phyloP scores from a whole-genome alignment of 2,797 vertebrate genomes.

The Malacoctenus gilli region DNA sequence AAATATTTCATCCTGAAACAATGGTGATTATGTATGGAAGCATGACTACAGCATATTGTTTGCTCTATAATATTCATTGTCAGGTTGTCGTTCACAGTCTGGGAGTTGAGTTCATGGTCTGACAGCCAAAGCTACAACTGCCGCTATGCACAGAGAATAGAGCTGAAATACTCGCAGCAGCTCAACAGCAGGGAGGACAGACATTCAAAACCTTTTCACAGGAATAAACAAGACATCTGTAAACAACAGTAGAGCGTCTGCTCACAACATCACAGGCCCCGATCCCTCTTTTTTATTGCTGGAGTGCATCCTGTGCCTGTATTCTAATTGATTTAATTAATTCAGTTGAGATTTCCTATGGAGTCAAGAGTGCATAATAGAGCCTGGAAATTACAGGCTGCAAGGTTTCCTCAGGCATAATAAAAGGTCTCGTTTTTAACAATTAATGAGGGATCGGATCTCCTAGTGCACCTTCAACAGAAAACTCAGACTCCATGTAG shows the following conservation, averaged over 20 bases:
- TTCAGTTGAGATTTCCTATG: conserved; percentile 64
- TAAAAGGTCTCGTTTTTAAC: conserved; percentile 64
- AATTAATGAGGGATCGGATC: conserved; percentile 63
- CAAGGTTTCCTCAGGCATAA: conserved; percentile 46
- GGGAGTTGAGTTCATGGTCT: conserved; percentile 13
- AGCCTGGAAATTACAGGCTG: conserved; percentile 61
- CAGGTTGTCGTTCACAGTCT: conserved; percentile 20
- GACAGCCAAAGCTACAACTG: conserved; percentile 15
- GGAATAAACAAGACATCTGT: conserved; percentile 54
- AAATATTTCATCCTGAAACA: conserved; percentile 44
- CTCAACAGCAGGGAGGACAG: conserved; percentile 31
- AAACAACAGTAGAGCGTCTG: conserved; percentile 52
- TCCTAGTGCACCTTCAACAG: conserved; percentile 29
- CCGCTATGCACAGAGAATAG: conserved; percentile 5
- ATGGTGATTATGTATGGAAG: conserved; percentile 23
- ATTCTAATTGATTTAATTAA: conserved; percentile 74
- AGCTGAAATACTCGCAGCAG: conserved; percentile 21
- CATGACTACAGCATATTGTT: conserved; percentile 18
- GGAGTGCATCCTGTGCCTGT: conserved; percentile 50
- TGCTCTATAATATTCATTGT: conserved; percentile 35
- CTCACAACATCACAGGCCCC: conserved; percentile 33
- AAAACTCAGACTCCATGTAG: conserved; percentile 4
- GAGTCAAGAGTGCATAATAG: conserved; percentile 67
- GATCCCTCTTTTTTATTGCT: conserved; percentile 44
- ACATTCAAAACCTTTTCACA: conserved; percentile 33